phyloP scores from a whole-genome alignment of 2,888 invertebrate genomes.

The Dichetophora obliterata region DNA sequence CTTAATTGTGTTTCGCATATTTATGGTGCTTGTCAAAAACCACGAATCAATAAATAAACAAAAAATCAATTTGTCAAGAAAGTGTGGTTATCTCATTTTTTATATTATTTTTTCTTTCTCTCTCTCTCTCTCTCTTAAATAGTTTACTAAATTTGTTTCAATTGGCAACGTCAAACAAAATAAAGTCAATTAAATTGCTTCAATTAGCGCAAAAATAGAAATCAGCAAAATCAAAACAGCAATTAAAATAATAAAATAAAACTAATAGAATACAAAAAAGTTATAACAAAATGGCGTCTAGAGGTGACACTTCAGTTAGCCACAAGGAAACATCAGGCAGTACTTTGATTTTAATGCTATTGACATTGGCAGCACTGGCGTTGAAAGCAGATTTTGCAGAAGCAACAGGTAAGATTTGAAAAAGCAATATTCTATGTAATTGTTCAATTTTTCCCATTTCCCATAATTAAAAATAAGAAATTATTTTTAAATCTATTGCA shows the following conservation, averaged over 20 bases:
- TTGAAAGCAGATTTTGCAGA: not conserved
- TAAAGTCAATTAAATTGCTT: not conserved
- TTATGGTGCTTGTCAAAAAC: too few species aligned
- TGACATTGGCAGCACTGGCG: slow-evolving; percentile 9
- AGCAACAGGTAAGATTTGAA: slow-evolving; percentile 16
- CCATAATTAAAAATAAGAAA: not conserved
- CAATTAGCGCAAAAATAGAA: not conserved
- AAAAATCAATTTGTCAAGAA: too few species aligned
- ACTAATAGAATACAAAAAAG: not conserved
- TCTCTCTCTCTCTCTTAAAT: too few species aligned
- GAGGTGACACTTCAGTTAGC: slow-evolving; percentile 6
- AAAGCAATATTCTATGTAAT: not conserved
- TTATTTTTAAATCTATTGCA: not conserved
- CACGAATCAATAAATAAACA: too few species aligned
- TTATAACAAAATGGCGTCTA: slow-evolving; percentile 14
- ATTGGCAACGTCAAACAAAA: not conserved
- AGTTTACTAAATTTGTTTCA: too few species aligned
- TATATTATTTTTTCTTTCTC: too few species aligned
- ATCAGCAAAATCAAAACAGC: not conserved
- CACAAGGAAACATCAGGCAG: not conserved
- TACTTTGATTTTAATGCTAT: not conserved
- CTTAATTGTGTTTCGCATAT: too few species aligned
- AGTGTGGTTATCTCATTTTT: too few species aligned
- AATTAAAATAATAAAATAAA: not conserved
- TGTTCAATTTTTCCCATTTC: too few species aligned